Percentiles rank a stretch among this genome's conserved stretches.
These are phyloP conservation scores for Brachionus manjavacas DNA, from an alignment of 1,140 invertebrate genomes.

Conservation along the genomic window DNA sequence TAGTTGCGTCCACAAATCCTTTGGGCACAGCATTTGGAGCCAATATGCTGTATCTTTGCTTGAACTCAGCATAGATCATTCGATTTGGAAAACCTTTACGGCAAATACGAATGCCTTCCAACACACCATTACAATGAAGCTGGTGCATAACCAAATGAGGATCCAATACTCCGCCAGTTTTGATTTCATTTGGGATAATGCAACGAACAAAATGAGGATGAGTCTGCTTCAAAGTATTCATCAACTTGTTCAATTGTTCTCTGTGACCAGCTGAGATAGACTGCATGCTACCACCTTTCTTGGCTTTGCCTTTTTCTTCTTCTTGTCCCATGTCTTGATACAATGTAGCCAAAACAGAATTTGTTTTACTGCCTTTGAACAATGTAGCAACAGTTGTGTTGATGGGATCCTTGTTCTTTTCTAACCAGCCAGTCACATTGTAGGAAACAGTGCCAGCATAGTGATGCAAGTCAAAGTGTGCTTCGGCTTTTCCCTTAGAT, in stretches of 20 bases:
- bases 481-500: too few relatives aligned
- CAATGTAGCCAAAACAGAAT: background rate
- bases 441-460: too few relatives aligned
- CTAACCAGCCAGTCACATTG: too few relatives aligned
- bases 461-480: too few relatives aligned
- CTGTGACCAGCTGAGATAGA: too few relatives aligned
- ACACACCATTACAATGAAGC: constrained; percentile 99
- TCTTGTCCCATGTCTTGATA: constrained; percentile 32
- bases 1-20: constrained; percentile 72
- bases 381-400: too few relatives aligned
- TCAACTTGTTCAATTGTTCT: too few relatives aligned
- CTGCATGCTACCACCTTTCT: too few relatives aligned
- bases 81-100: constrained; percentile 99
- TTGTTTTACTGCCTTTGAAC: background rate
- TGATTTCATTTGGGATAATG: constrained; percentile 98
- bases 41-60: constrained; percentile 98
- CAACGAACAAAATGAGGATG: too few relatives aligned
- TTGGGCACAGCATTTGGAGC: constrained; percentile 74
- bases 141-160: constrained; percentile 94
- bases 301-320: constrained; percentile 38
- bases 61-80: constrained; percentile 99
- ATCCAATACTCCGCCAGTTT: constrained; percentile 92
- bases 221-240: too few relatives aligned
- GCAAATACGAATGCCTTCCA: constrained; percentile 99
- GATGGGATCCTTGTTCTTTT: too few relatives aligned